Conservation (phyloP, 1,140 invertebrate genomes). For the Cydia splendana region DNA sequence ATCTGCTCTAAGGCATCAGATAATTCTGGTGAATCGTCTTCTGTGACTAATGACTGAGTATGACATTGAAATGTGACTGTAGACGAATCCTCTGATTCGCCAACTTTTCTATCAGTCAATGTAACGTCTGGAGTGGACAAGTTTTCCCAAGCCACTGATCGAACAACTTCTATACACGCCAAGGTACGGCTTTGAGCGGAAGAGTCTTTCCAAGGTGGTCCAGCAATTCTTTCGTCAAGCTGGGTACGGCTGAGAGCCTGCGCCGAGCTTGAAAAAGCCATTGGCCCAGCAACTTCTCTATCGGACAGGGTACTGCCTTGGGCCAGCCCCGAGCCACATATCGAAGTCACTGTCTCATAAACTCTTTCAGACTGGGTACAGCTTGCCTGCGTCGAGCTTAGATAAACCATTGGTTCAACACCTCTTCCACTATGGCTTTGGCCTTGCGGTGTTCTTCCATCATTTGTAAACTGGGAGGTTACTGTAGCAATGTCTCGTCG, state of each 20-base stretch:
- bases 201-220: background rate
- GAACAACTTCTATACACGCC: background rate
- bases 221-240: background rate
- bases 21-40: background rate
- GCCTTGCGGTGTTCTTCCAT: background rate
- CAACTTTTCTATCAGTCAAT: no score
- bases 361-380: conserved; percentile 1
- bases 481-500: background rate
- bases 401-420: background rate
- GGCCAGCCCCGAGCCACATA: background rate
- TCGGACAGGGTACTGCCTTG: background rate
- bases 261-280: background rate
- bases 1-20: background rate
- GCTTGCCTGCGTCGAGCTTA: background rate
- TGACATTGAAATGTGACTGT: no score
- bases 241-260: background rate
- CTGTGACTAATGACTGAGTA: no score
- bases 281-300: background rate
- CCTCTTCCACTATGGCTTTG: background rate
- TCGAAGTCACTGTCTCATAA: background rate
- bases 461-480: background rate
- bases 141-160: background rate
- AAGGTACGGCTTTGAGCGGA: no score
- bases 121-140: no score
- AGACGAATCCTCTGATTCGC: background rate